A percentile compares a stretch with the other conserved stretches of the same genome.
Evolutionary conservation across 2,797 vertebrate genomes (phyloP).

Genomic region (Sternotherus odoratus): DNA sequence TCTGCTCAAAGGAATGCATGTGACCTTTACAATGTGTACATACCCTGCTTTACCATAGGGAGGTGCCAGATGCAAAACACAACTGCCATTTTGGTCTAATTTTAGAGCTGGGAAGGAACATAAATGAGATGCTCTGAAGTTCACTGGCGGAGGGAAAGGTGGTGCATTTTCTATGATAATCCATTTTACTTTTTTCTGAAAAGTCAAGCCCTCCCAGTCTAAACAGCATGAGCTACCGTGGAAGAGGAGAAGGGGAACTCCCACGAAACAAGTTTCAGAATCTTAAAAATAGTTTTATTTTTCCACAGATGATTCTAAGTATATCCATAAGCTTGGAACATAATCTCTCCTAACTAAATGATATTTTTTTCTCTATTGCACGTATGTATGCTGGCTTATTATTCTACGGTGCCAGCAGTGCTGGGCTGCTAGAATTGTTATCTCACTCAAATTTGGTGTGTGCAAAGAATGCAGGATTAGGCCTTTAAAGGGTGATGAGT

Average conservation of each 20-base stretch:
- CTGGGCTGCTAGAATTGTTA: not conserved
- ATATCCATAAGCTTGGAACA: not conserved
- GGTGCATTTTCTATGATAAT: not conserved
- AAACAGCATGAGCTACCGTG: not conserved
- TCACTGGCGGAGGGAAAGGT: not conserved
- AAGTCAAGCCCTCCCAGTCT: not conserved
- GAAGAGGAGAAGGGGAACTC: not conserved
- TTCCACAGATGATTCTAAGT: not conserved
- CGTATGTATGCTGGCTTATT: not conserved
- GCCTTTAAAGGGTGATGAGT: not conserved
- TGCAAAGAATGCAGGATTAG: fast-evolving
- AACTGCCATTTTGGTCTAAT: not conserved
- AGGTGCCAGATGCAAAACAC: not conserved
- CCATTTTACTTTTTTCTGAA: not conserved
- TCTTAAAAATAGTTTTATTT: not conserved
- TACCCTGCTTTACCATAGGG: fast-evolving
- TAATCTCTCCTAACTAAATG: not conserved
- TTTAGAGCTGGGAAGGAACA: not conserved
- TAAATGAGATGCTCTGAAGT: not conserved
- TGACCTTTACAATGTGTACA: not conserved
- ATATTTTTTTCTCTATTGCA: not conserved
- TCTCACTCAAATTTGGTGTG: too few relatives aligned
- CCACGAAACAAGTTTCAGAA: not conserved
- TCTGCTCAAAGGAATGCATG: not conserved
- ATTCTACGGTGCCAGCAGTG: not conserved